Conservation (phyloP, 2,113 vertebrate genomes). For the Podiceps cristatus region DNA sequence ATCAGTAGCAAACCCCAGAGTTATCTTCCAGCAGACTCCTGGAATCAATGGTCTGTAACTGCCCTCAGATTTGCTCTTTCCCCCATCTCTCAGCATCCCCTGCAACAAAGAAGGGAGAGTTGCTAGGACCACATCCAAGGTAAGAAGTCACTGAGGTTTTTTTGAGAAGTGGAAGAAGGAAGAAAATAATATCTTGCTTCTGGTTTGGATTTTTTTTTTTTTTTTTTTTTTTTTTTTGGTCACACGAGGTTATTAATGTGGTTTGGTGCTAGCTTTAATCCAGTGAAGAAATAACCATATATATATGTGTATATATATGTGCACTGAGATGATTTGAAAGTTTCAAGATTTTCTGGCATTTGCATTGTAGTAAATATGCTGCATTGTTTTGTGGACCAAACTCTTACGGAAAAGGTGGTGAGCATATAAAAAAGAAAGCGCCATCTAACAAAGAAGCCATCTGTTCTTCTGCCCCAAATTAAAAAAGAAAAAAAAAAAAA, state of each 20-base stretch:
- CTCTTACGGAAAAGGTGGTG: background rate
- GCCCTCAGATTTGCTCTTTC: background rate
- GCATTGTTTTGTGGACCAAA: conserved; percentile 2
- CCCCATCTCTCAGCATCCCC: background rate
- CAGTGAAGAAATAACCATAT: background rate
- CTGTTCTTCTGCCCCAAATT: conserved; percentile 14
- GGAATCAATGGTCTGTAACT: background rate
- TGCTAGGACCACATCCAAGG: background rate
- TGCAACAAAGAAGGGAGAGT: background rate
- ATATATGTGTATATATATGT: too few relatives aligned
- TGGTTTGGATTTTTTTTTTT: background rate
- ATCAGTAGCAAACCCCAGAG: background rate
- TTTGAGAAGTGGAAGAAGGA: background rate
- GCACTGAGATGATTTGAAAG: background rate
- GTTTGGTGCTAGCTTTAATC: background rate
- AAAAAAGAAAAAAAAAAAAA: background rate
- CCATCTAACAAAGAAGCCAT: conserved; percentile 46
- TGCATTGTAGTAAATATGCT: background rate
- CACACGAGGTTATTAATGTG: background rate
- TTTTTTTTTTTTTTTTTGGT: too few relatives aligned
- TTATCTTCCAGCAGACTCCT: background rate
- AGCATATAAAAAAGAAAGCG: background rate
- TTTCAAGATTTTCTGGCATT: background rate
- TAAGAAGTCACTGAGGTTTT: background rate
- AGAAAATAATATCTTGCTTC: background rate